Conservation (phyloP, 2,888 invertebrate species). For the Nyleta sp. region DNA sequence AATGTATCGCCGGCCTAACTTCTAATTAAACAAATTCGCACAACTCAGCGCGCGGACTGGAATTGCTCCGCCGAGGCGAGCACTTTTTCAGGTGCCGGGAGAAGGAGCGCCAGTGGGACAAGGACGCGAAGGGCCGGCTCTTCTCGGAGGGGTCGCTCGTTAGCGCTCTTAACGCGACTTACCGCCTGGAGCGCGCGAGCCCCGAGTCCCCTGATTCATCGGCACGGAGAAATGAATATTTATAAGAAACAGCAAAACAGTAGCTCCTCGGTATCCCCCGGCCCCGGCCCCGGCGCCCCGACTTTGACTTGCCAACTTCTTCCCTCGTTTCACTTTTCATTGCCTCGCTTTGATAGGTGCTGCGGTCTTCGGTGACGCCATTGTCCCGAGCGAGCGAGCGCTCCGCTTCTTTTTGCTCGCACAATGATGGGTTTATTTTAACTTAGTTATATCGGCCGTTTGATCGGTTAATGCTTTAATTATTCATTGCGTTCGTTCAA, state of each 20-base stretch:
- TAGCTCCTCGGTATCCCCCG: conserved; percentile 65
- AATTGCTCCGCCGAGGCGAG: conserved; percentile 70
- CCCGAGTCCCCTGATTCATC: conserved; percentile 77
- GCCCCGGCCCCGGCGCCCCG: conserved; percentile 25
- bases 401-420: conserved; percentile 8
- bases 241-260: conserved; percentile 82
- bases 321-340: conserved; percentile 53
- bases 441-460: conserved; percentile 20
- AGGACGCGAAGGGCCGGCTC: conserved; percentile 54
- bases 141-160: conserved; percentile 76
- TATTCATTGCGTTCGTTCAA: not conserved
- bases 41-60: conserved; percentile 76
- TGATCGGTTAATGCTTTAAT: conserved; percentile 23
- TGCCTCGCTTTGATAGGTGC: conserved; percentile 22
- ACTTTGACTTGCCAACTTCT: conserved; percentile 47
- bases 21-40: conserved; percentile 82
- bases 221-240: conserved; percentile 80
- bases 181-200: conserved; percentile 80
- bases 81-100: conserved; percentile 53
- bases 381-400: not conserved
- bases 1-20: conserved; percentile 81
- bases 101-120: conserved; percentile 61
- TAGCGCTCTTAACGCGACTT: conserved; percentile 82
- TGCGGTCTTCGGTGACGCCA: conserved; percentile 27
- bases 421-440: conserved; percentile 38